Percentiles rank a stretch among this genome's conserved stretches.
Conservation (phyloP, 2,888 invertebrate species). For the Brenthis daphne region DNA sequence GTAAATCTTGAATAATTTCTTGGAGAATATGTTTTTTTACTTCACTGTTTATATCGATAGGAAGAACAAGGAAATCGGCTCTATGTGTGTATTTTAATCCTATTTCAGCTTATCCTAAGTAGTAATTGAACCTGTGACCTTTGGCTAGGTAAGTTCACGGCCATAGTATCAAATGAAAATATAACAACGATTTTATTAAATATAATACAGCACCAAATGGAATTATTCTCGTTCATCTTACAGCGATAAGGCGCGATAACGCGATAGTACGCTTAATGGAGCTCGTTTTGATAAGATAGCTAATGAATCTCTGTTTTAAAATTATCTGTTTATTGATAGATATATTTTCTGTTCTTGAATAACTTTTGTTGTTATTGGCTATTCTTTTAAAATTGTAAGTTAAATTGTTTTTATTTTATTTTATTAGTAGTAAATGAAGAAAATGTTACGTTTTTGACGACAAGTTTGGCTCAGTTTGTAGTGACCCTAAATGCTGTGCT, state of each 20-base stretch:
- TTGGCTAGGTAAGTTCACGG: neutral
- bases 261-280: constrained; percentile 64
- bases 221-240: constrained; percentile 61
- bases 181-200: constrained; percentile 46
- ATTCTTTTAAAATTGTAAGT: too few species aligned
- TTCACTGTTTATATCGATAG: too few species aligned
- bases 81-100: too few species aligned
- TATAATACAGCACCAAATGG: constrained; percentile 43
- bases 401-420: too few species aligned
- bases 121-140: neutral
- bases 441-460: too few species aligned
- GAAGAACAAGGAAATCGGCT: too few species aligned
- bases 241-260: constrained; percentile 62
- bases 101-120: too few species aligned
- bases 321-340: constrained; percentile 47
- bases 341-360: constrained; percentile 34
- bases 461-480: too few species aligned
- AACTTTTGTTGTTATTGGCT: constrained; percentile 1
- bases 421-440: too few species aligned
- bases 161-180: constrained; percentile 1
- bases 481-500: too few species aligned
- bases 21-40: too few species aligned
- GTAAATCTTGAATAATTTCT: too few species aligned
- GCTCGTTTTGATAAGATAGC: constrained; percentile 64
- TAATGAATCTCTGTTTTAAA: constrained; percentile 65